phyloP scores from a whole-genome alignment of 2,888 invertebrate genomes.

The Adelphocoris suturalis region DNA sequence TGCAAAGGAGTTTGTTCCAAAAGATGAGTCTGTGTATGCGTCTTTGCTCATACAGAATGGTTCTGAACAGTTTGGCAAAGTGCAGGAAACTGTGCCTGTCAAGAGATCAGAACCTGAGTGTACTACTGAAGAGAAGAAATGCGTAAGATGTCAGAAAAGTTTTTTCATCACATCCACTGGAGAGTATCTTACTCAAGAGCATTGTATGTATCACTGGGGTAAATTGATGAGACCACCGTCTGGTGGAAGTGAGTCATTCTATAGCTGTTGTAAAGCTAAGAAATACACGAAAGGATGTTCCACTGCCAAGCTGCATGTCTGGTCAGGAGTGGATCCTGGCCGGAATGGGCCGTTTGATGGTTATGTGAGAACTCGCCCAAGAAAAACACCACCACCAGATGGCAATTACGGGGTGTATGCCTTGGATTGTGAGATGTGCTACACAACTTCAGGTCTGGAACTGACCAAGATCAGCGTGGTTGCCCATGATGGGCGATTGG shows the following conservation, averaged over 20 bases:
- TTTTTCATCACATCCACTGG: constrained; percentile 87
- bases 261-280: constrained; percentile 84
- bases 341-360: constrained; percentile 87
- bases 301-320: constrained; percentile 85
- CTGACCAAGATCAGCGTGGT: constrained; percentile 93
- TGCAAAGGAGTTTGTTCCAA: constrained; percentile 85
- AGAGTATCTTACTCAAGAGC: constrained; percentile 86
- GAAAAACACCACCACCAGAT: constrained; percentile 80
- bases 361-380: constrained; percentile 82
- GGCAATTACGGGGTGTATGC: constrained; percentile 84
- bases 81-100: constrained; percentile 28
- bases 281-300: constrained; percentile 84
- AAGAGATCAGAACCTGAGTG: constrained; percentile 62
- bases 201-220: constrained; percentile 94
- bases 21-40: constrained; percentile 73
- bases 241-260: constrained; percentile 77
- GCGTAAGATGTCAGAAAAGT: constrained; percentile 86
- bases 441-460: constrained; percentile 91
- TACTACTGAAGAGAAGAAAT: constrained; percentile 78
- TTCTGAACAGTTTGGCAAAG: constrained; percentile 35
- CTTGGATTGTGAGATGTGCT: constrained; percentile 98
- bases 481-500: constrained; percentile 85
- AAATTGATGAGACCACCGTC: constrained; percentile 82
- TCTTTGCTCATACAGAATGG: constrained; percentile 69
- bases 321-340: constrained; percentile 86